phyloP scores from a whole-genome alignment of 2,113 vertebrate genomes.

The Meriones unguiculatus region DNA sequence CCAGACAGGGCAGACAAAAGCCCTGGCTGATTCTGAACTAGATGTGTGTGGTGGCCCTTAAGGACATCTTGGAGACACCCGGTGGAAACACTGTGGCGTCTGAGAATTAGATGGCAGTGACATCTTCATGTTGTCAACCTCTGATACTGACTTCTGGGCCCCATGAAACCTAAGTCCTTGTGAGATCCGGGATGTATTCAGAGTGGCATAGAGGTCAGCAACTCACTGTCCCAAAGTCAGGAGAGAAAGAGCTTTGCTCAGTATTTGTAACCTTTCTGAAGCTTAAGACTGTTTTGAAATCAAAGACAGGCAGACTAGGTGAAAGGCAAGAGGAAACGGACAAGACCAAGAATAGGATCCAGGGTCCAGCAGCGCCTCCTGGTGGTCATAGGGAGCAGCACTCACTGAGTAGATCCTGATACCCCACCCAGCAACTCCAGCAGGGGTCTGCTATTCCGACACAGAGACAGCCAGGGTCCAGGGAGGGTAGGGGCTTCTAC shows the following conservation, averaged over 20 bases:
- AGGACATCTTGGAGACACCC: background rate
- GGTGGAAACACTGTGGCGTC: background rate
- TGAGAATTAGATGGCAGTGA: background rate
- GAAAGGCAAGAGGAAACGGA: background rate
- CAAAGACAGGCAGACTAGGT: background rate
- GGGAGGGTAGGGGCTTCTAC: too few species aligned
- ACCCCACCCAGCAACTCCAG: background rate
- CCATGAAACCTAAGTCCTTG: background rate
- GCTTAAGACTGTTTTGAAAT: background rate
- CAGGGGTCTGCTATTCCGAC: background rate
- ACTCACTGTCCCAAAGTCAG: background rate
- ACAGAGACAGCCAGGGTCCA: too few species aligned
- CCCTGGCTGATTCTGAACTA: background rate
- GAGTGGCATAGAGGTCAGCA: background rate
- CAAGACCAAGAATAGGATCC: too few species aligned
- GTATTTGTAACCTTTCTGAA: background rate
- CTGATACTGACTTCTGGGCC: background rate
- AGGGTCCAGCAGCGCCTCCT: background rate
- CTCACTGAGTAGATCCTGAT: background rate
- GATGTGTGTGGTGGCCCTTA: background rate
- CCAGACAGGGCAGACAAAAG: background rate
- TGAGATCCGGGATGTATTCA: background rate
- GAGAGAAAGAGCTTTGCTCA: background rate
- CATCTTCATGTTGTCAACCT: rapidly evolving
- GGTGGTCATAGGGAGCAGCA: background rate